Percentiles rank a stretch among this genome's conserved stretches.
phyloP scores from a whole-genome alignment of 2,113 vertebrate species.

The Aphelocoma coerulescens region DNA sequence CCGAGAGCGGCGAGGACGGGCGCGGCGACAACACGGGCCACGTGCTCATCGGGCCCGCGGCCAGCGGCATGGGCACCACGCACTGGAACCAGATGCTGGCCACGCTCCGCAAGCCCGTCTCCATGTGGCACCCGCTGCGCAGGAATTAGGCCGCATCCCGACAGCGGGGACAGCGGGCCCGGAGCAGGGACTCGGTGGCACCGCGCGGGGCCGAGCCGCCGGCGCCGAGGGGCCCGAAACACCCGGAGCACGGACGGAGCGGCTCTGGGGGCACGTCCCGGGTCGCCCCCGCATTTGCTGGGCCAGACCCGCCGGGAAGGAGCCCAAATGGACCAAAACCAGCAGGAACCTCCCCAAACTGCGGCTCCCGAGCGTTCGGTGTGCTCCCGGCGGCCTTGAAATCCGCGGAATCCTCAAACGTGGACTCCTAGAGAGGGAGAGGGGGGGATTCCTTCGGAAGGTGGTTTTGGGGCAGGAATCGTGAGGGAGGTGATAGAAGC shows the following conservation, averaged over 20 bases:
- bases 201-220: neutral
- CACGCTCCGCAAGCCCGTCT: slow-evolving; percentile 91
- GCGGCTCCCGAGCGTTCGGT: fast-evolving
- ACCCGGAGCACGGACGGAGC: fast-evolving
- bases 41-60: slow-evolving; percentile 90
- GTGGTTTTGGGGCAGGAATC: fast-evolving
- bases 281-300: fast-evolving
- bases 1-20: slow-evolving; percentile 87
- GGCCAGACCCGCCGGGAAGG: neutral
- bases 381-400: fast-evolving
- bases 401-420: fast-evolving
- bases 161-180: fast-evolving
- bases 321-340: neutral
- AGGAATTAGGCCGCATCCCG: slow-evolving; percentile 72
- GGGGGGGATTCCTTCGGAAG: neutral
- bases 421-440: fast-evolving
- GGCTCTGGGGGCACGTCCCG: fast-evolving
- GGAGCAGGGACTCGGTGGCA: neutral
- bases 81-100: slow-evolving; percentile 99
- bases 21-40: slow-evolving; percentile 90
- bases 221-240: neutral
- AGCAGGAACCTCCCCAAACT: fast-evolving
- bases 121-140: slow-evolving; percentile 95
- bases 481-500: neutral
- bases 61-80: slow-evolving; percentile 92